phyloP scores from a whole-genome alignment of 2,797 vertebrate genomes.

The Tamandua tetradactyla region DNA sequence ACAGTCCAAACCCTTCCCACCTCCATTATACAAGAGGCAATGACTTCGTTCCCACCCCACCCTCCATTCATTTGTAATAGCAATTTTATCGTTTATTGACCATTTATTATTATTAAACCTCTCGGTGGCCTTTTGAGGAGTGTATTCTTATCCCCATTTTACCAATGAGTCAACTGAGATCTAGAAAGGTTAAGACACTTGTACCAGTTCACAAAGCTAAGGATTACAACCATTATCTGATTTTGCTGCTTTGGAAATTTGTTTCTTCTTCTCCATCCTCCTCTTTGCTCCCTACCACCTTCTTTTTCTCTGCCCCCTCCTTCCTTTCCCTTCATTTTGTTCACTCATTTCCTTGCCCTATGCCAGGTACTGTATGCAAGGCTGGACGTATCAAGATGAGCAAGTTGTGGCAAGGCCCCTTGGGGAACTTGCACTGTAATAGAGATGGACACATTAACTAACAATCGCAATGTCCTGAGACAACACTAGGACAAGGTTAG shows the following conservation, averaged over 20 bases:
- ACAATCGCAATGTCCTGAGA: neutral
- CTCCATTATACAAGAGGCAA: neutral
- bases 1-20: slow-evolving; percentile 44
- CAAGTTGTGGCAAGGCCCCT: neutral
- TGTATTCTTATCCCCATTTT: slow-evolving; percentile 28
- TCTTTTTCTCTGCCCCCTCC: neutral
- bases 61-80: neutral
- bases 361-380: neutral
- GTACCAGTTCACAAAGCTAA: neutral
- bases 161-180: neutral
- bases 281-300: neutral
- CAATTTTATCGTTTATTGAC: slow-evolving; percentile 28
- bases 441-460: neutral
- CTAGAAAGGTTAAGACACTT: neutral
- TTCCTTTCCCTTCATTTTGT: neutral
- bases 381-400: neutral
- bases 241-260: neutral
- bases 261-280: neutral
- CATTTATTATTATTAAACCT: neutral
- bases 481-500: neutral
- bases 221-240: neutral
- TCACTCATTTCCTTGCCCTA: neutral
- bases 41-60: slow-evolving; percentile 31
- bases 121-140: neutral
- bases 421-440: neutral